Conservation (phyloP, 2,888 invertebrate species). For the Apotomis turbidana region DNA sequence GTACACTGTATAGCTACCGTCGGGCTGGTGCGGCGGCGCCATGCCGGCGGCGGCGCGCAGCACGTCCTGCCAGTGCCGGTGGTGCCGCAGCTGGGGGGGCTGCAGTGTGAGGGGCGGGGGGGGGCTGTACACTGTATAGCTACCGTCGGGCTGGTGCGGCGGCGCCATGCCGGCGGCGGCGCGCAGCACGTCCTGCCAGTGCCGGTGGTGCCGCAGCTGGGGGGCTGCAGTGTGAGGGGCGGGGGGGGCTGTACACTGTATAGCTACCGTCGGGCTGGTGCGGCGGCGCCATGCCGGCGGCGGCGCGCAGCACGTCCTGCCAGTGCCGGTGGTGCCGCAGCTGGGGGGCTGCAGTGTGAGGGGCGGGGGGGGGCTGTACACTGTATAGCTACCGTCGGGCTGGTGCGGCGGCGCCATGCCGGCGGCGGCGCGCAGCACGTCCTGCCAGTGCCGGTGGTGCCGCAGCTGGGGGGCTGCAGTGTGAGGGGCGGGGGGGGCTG, state of each 20-base stretch:
- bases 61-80: conserved; percentile 97
- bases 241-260: no score
- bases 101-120: no score
- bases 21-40: conserved; percentile 88
- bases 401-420: conserved; percentile 90
- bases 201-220: conserved; percentile 93
- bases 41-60: conserved; percentile 91
- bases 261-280: conserved; percentile 82
- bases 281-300: conserved; percentile 91
- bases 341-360: conserved; percentile 69
- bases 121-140: background rate
- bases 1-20: conserved; percentile 57
- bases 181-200: conserved; percentile 96
- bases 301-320: conserved; percentile 93
- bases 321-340: conserved; percentile 96
- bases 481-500: no score
- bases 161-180: conserved; percentile 92
- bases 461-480: conserved; percentile 83
- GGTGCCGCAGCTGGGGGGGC: conserved; percentile 88
- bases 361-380: no score
- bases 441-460: conserved; percentile 98
- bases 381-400: conserved; percentile 69
- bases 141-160: conserved; percentile 85
- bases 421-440: conserved; percentile 91
- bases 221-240: conserved; percentile 48